Evolutionary conservation across 2,797 vertebrate genomes (phyloP).

Genomic region (Pseudochirops cupreus): DNA sequence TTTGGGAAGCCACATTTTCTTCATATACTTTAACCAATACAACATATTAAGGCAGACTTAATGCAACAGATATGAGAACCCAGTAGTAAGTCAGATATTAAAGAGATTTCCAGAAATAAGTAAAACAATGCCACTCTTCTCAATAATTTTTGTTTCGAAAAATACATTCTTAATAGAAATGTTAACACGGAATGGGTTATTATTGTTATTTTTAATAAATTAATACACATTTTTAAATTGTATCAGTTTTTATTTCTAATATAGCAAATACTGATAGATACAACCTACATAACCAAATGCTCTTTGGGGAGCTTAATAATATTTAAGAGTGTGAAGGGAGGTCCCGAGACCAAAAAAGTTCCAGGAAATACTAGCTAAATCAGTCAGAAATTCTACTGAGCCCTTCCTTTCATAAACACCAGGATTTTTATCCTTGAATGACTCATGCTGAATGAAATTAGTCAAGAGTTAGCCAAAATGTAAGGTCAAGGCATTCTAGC

Average conservation of each 20-base stretch:
- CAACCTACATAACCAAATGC: background rate
- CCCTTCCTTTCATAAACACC: conserved; percentile 22
- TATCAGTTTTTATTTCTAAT: background rate
- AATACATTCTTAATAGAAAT: background rate
- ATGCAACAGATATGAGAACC: background rate
- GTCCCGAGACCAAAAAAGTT: conserved; percentile 44
- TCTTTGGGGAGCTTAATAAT: background rate
- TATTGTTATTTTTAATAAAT: background rate
- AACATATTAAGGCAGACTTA: background rate
- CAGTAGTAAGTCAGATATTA: background rate
- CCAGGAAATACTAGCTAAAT: conserved; percentile 52
- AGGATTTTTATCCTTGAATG: conserved; percentile 26
- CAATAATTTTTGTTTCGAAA: background rate
- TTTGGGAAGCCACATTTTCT: background rate
- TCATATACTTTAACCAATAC: background rate
- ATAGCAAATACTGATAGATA: background rate
- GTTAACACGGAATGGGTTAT: background rate
- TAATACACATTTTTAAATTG: background rate
- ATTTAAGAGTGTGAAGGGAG: background rate
- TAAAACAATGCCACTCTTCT: background rate
- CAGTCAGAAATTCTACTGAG: background rate
- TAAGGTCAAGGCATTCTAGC: conserved; percentile 4
- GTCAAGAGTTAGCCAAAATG: conserved; percentile 29
- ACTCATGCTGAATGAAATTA: conserved; percentile 22
- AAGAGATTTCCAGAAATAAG: background rate